These are phyloP conservation scores for Sphyrna mokarran DNA, from an alignment of 2,113 vertebrate genomes.

Conservation along the genomic window DNA sequence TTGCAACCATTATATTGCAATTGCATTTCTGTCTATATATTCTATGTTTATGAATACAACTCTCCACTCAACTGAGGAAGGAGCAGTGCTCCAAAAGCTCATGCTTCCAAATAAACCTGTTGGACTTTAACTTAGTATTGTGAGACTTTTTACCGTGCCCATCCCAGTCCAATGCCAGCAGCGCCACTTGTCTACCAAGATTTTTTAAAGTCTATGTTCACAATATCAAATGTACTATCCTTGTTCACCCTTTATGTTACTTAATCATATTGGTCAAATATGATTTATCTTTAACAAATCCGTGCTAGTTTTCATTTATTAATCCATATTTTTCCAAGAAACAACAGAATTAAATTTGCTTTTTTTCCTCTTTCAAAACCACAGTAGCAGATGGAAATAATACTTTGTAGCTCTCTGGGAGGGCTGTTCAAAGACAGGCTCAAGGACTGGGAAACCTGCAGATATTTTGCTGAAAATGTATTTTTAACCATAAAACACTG, in stretches of 20 bases:
- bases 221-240: neutral
- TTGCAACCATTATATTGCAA: too few species aligned
- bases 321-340: neutral
- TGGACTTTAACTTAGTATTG: too few species aligned
- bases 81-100: too few species aligned
- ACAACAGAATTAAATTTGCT: neutral
- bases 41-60: too few species aligned
- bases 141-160: too few species aligned
- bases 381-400: neutral
- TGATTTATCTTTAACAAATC: neutral
- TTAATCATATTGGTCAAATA: neutral
- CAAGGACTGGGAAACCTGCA: neutral
- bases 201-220: too few species aligned
- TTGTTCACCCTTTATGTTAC: neutral
- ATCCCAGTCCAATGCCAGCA: too few species aligned
- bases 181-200: too few species aligned
- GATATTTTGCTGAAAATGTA: neutral
- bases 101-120: too few species aligned
- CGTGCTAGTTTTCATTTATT: neutral
- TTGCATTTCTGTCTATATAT: too few species aligned
- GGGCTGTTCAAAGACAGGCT: neutral
- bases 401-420: neutral
- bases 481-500: neutral
- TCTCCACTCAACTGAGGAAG: too few species aligned
- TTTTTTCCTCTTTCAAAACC: neutral